Conservation (phyloP, 1,140 invertebrate species). For the Ylistrum balloti region DNA sequence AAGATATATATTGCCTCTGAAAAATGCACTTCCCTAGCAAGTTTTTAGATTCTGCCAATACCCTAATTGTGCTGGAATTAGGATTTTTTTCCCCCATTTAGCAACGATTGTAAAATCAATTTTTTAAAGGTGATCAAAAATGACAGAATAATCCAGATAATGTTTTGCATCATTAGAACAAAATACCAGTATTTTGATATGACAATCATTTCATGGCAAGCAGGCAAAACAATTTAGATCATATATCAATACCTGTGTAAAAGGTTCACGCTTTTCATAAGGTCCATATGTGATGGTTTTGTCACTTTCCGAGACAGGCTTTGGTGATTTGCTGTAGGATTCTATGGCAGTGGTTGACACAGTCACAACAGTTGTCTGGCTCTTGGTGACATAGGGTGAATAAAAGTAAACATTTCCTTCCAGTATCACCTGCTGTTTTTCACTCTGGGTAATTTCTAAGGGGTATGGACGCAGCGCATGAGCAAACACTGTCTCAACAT, state of each 20-base stretch:
- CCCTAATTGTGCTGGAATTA: no score
- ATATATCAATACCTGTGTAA: conserved; percentile 78
- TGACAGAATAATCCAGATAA: no score
- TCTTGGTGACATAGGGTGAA: conserved; percentile 90
- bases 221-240: conserved; percentile 42
- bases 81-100: no score
- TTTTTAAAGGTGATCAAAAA: no score
- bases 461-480: conserved; percentile 92
- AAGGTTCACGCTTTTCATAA: conserved; percentile 89
- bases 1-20: no score
- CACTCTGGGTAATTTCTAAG: conserved; percentile 93
- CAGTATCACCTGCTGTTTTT: conserved; percentile 96
- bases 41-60: no score
- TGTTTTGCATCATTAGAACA: no score
- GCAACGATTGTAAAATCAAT: no score
- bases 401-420: conserved; percentile 92
- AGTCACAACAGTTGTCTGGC: conserved; percentile 92
- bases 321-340: conserved; percentile 91
- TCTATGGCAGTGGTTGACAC: conserved; percentile 91
- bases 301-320: conserved; percentile 91
- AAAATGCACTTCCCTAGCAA: no score
- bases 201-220: no score
- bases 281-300: conserved; percentile 93
- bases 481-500: conserved; percentile 90
- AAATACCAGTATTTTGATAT: no score